Percentiles rank a stretch among this genome's conserved stretches.
These are phyloP conservation scores for Xiphydria camelus DNA, from an alignment of 2,888 invertebrate genomes.

Conservation along the genomic window DNA sequence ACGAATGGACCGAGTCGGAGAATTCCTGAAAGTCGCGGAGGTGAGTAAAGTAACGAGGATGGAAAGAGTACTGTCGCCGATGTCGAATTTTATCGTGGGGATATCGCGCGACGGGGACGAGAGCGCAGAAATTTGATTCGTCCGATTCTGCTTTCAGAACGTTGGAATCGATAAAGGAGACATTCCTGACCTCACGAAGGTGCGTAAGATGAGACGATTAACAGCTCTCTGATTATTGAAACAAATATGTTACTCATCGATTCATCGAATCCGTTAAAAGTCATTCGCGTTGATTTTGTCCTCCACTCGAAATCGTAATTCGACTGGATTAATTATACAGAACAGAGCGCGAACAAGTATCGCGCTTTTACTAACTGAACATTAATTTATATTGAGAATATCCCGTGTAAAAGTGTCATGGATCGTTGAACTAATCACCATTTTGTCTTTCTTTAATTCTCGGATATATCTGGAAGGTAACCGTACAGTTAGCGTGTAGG, in stretches of 20 bases:
- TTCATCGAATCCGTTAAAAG: too few species aligned
- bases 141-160: constrained; percentile 61
- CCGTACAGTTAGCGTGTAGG: too few species aligned
- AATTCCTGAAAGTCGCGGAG: constrained; percentile 90
- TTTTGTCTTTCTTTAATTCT: constrained; percentile 11
- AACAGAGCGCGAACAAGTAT: too few species aligned
- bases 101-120: too few species aligned
- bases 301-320: too few species aligned
- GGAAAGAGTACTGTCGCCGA: neutral
- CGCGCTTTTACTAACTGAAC: too few species aligned
- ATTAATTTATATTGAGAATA: too few species aligned
- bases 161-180: constrained; percentile 98
- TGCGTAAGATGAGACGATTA: constrained; percentile 35
- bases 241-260: too few species aligned
- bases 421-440: constrained; percentile 3
- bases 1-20: constrained; percentile 97
- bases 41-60: constrained; percentile 49
- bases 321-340: too few species aligned
- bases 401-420: neutral
- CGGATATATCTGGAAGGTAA: constrained; percentile 18
- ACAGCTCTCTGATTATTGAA: neutral
- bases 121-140: neutral
- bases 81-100: neutral
- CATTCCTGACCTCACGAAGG: constrained; percentile 95
- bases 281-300: too few species aligned